phyloP scores from a whole-genome alignment of 1,140 invertebrate species.

The Ladona fulva region DNA sequence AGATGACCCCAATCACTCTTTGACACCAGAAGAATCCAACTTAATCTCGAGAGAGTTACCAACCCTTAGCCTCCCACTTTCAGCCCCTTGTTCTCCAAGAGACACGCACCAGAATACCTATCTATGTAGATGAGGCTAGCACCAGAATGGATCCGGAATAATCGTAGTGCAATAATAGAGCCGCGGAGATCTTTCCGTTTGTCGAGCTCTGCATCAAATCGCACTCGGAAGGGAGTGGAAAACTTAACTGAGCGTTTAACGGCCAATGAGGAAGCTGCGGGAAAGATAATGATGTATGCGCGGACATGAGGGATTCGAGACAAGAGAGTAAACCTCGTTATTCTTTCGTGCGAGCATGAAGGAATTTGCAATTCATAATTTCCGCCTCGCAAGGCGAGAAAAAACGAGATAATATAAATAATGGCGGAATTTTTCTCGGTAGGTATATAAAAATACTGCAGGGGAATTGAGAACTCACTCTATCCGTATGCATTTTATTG shows the following conservation, averaged over 20 bases:
- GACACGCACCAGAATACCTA: background rate
- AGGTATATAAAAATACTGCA: background rate
- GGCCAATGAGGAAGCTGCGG: background rate
- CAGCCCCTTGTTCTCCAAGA: background rate
- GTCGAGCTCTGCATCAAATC: too few species aligned
- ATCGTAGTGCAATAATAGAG: too few species aligned
- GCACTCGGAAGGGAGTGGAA: too few species aligned
- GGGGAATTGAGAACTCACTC: background rate
- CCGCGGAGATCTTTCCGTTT: too few species aligned
- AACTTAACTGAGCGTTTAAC: too few species aligned
- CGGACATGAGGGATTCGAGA: background rate
- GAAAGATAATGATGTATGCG: background rate
- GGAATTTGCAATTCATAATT: background rate
- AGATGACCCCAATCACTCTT: too few species aligned
- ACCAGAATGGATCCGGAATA: too few species aligned
- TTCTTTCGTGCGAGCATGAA: background rate
- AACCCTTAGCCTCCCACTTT: too few species aligned
- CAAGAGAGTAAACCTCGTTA: background rate
- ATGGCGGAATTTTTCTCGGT: background rate
- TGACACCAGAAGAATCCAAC: too few species aligned
- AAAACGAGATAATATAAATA: background rate
- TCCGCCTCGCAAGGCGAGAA: background rate
- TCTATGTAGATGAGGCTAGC: constrained; percentile 2
- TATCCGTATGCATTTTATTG: too few species aligned
- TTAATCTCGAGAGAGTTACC: too few species aligned